Evolutionary conservation across 2,113 vertebrate genomes (phyloP).

Genomic region (Strix aluco): DNA sequence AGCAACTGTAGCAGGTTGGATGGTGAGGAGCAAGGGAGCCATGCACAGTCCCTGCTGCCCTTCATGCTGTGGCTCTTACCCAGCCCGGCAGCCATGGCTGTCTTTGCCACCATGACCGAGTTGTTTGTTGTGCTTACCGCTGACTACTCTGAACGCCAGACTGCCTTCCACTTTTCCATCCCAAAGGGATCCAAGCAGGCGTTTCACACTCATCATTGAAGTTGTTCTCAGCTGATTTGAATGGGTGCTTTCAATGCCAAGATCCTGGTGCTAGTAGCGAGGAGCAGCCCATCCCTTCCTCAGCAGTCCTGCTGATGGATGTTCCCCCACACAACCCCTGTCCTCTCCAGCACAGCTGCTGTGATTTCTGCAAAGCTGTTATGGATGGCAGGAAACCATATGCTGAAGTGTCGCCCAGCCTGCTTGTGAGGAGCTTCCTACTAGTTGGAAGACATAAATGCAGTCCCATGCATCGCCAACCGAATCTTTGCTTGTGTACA

Average conservation of each 20-base stretch:
- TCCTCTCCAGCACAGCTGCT: slow-evolving; percentile 5
- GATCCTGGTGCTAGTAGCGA: neutral
- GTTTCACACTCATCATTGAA: neutral
- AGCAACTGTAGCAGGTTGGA: accelerated
- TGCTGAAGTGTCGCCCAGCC: neutral
- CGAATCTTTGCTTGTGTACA: neutral
- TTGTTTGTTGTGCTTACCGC: neutral
- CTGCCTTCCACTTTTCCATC: neutral
- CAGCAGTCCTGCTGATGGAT: neutral
- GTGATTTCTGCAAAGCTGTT: neutral
- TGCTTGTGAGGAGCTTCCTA: neutral
- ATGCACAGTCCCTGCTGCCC: neutral
- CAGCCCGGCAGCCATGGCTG: accelerated
- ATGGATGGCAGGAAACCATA: slow-evolving; percentile 15
- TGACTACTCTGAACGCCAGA: neutral
- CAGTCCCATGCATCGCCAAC: neutral
- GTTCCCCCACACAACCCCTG: neutral
- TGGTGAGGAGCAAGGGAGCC: accelerated
- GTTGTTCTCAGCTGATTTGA: neutral
- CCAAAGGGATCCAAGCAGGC: neutral
- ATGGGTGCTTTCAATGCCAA: neutral
- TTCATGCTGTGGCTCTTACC: neutral
- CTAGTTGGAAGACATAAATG: neutral
- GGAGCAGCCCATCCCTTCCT: neutral
- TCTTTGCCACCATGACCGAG: neutral